These are phyloP conservation scores for Macrobrachium nipponense DNA, from an alignment of 1,140 invertebrate genomes.

Conservation along the genomic window DNA sequence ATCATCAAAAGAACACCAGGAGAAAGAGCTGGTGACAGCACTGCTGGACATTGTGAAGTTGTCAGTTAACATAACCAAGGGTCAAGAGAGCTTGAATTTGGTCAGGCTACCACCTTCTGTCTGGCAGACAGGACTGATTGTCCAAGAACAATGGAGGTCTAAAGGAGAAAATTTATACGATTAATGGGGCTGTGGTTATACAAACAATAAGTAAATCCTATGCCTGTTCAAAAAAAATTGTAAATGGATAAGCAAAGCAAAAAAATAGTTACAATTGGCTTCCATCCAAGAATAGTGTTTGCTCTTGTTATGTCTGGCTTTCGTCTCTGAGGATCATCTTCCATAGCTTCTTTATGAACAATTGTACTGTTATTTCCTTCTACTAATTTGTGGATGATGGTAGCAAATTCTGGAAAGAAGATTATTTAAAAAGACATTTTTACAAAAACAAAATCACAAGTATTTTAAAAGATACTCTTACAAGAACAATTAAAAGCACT, in stretches of 20 bases:
- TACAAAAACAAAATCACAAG: not conserved
- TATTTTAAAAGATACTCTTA: not conserved
- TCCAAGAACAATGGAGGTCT: no score
- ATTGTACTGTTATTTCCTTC: slow-evolving; percentile 85
- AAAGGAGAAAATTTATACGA: no score
- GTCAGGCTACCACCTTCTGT: no score
- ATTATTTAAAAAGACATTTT: not conserved
- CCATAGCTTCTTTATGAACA: slow-evolving; percentile 82
- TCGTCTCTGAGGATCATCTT: slow-evolving; percentile 95
- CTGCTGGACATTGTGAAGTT: no score
- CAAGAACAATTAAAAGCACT: no score
- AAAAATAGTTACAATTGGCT: slow-evolving; percentile 81
- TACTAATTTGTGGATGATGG: slow-evolving; percentile 88
- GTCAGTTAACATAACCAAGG: no score
- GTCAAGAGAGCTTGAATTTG: no score
- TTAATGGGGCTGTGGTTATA: not conserved
- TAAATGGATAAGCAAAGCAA: no score
- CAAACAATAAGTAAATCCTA: not conserved
- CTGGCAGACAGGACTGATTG: no score
- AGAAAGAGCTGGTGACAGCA: no score
- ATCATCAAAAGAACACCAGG: no score
- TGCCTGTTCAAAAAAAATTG: not conserved
- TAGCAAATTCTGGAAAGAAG: slow-evolving; percentile 85
- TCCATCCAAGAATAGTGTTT: slow-evolving; percentile 88
- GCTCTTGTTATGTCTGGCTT: slow-evolving; percentile 94